Conservation (phyloP, 2,113 vertebrate species). For the Helogale parvula region DNA sequence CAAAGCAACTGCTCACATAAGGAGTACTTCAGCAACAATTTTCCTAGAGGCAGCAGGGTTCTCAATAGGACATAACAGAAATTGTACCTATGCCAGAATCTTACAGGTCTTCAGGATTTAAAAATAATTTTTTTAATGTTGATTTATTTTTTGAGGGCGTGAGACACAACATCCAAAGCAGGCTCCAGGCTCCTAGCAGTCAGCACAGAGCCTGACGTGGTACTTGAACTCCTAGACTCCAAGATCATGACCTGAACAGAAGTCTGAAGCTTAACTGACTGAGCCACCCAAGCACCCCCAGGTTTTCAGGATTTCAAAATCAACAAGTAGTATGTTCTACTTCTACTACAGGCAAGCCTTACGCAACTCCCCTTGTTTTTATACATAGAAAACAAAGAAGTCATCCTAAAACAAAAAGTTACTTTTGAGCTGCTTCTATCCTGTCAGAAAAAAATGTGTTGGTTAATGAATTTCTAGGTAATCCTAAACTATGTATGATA, state of each 20-base stretch:
- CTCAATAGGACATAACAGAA: neutral
- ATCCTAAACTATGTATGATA: neutral
- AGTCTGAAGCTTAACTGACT: too few relatives aligned
- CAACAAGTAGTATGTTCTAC: neutral
- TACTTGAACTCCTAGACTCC: too few relatives aligned
- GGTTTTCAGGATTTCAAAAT: neutral
- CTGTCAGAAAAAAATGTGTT: neutral
- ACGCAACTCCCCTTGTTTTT: neutral
- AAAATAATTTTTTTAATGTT: too few relatives aligned
- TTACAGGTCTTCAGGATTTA: neutral
- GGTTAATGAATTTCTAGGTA: neutral
- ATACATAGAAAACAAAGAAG: neutral
- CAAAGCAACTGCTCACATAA: neutral
- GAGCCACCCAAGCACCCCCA: neutral
- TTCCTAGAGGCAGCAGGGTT: neutral
- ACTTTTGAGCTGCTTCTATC: neutral
- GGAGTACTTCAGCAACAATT: neutral
- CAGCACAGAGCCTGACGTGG: too few relatives aligned
- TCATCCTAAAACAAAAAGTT: neutral
- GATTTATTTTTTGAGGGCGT: too few relatives aligned
- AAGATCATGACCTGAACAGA: too few relatives aligned
- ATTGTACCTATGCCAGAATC: neutral
- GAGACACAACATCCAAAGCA: too few relatives aligned
- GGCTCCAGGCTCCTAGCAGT: too few relatives aligned
- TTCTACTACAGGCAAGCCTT: neutral